A percentile compares a stretch with the other conserved stretches of the same genome.
phyloP scores from a whole-genome alignment of 64 coral and sea anemone genomes.

The Platygyra sinensis region DNA sequence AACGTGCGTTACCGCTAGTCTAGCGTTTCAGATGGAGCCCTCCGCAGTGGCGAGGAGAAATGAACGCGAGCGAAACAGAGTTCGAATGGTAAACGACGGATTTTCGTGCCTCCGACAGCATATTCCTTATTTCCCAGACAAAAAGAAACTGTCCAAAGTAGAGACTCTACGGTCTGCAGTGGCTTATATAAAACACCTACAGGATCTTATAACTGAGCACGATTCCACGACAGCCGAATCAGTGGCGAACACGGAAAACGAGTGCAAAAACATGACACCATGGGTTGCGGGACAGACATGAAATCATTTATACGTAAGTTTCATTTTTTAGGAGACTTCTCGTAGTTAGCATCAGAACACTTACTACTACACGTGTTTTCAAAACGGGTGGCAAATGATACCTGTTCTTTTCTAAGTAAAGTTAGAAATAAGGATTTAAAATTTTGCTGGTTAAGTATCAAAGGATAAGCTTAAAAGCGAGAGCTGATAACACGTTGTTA shows the following conservation, averaged over 20 bases:
- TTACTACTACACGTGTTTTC: slow-evolving; percentile 24
- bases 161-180: slow-evolving; percentile 94
- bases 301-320: slow-evolving; percentile 14
- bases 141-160: slow-evolving; percentile 97
- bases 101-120: slow-evolving; percentile 94
- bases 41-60: slow-evolving; percentile 85
- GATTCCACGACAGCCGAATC: slow-evolving; percentile 49
- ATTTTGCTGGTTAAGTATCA: not conserved
- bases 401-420: not conserved
- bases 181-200: slow-evolving; percentile 97
- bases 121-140: slow-evolving; percentile 95
- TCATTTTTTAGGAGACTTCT: not conserved
- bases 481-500: not conserved
- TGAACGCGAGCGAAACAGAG: slow-evolving; percentile 93
- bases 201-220: slow-evolving; percentile 86
- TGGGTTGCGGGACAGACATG: slow-evolving; percentile 17
- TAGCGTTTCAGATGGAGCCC: slow-evolving; percentile 85
- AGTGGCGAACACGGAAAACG: slow-evolving; percentile 20
- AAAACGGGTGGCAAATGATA: slow-evolving; percentile 27
- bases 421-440: not conserved
- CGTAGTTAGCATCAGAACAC: not conserved
- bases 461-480: not conserved
- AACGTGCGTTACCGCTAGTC: slow-evolving; percentile 25
- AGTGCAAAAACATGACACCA: slow-evolving; percentile 34
- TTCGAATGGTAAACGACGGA: slow-evolving; percentile 93